A percentile compares a stretch with the other conserved stretches of the same genome.
Evolutionary conservation across 2,888 invertebrate genomes (phyloP).

Genomic region (Xylota segnis): DNA sequence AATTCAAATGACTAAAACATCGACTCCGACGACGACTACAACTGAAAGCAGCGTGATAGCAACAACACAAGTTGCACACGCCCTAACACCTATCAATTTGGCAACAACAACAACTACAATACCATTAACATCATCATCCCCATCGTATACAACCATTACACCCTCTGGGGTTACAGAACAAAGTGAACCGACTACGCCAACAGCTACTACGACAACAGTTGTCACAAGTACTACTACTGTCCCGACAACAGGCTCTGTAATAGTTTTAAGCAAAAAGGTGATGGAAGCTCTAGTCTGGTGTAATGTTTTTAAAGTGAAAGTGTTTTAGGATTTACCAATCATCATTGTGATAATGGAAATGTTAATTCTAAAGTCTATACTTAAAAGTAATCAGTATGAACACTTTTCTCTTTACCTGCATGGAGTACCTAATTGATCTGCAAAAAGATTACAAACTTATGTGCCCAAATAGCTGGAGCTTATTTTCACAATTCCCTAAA

Average conservation of each 20-base stretch:
- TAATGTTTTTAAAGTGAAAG: constrained; percentile 14
- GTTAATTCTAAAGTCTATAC: neutral
- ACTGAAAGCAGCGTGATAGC: constrained; percentile 54
- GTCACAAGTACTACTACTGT: constrained; percentile 64
- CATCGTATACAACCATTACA: constrained; percentile 67
- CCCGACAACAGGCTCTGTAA: constrained; percentile 62
- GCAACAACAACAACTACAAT: constrained; percentile 67
- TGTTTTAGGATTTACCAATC: constrained; percentile 2
- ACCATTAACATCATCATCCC: constrained; percentile 65
- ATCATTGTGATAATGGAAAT: constrained; percentile 59
- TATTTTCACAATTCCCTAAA: no score
- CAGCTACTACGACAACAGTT: constrained; percentile 69
- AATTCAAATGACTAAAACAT: constrained; percentile 67
- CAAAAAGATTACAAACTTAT: neutral
- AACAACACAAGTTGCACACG: constrained; percentile 56
- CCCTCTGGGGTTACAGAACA: constrained; percentile 66
- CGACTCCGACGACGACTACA: constrained; percentile 51
- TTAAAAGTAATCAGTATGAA: neutral
- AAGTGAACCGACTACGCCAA: constrained; percentile 61
- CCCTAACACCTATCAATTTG: constrained; percentile 57
- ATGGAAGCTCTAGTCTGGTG: constrained; percentile 48
- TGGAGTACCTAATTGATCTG: neutral
- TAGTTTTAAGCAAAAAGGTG: constrained; percentile 69
- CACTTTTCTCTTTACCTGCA: neutral
- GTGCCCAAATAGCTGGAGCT: neutral